phyloP scores from a whole-genome alignment of 1,140 invertebrate genomes.

The Idris sp. region DNA sequence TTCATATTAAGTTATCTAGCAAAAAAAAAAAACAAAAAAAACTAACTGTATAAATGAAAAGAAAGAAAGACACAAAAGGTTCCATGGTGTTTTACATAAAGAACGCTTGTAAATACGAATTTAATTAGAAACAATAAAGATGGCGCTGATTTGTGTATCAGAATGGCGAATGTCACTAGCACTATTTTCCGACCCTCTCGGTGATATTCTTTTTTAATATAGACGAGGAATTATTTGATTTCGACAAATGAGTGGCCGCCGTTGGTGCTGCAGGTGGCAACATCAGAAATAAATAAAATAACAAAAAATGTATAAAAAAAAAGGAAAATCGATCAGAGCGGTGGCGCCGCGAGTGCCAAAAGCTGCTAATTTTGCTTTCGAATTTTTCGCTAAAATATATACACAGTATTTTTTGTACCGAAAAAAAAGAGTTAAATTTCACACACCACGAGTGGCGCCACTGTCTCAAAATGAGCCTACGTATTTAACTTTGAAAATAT shows the following conservation, averaged over 20 bases:
- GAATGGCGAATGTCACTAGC: slow-evolving; percentile 23
- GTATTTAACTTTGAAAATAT: slow-evolving; percentile 23
- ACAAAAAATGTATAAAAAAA: too few relatives aligned
- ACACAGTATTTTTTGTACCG: slow-evolving; percentile 37
- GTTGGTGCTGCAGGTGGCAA: slow-evolving; percentile 7
- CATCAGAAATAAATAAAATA: too few relatives aligned
- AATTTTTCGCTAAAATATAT: slow-evolving; percentile 17
- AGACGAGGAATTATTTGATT: slow-evolving; percentile 37
- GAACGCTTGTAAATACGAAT: slow-evolving; percentile 56
- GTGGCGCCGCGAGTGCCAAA: slow-evolving; percentile 47
- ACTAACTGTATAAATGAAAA: too few relatives aligned
- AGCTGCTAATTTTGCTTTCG: slow-evolving; percentile 27
- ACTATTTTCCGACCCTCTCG: slow-evolving; percentile 38
- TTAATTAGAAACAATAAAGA: slow-evolving; percentile 35
- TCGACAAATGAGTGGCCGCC: slow-evolving; percentile 41
- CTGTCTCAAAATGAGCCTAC: slow-evolving; percentile 5
- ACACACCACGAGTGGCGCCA: slow-evolving; percentile 42
- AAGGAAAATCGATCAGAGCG: slow-evolving; percentile 9
- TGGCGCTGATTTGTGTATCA: slow-evolving; percentile 46
- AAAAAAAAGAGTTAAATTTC: slow-evolving; percentile 6
- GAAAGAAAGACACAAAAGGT: slow-evolving; percentile 29
- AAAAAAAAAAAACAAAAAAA: too few relatives aligned
- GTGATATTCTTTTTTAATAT: slow-evolving; percentile 17
- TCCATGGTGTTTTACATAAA: slow-evolving; percentile 50
- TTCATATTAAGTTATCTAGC: too few relatives aligned